Evolutionary conservation across 2,113 vertebrate genomes (phyloP).

Genomic region (Cebidichthys violaceus): DNA sequence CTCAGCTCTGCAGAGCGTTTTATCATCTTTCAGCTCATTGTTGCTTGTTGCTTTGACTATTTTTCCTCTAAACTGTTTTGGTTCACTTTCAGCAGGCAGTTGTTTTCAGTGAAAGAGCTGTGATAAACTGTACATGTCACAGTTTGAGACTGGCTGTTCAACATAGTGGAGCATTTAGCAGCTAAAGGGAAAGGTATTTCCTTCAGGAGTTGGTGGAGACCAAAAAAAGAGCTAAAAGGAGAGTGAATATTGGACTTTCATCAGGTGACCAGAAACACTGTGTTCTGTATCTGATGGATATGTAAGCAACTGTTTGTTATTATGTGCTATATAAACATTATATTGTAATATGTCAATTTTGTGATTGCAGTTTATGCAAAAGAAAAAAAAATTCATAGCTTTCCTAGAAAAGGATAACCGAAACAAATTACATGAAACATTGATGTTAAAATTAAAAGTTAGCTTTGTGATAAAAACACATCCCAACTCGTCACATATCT

Average conservation of each 20-base stretch:
- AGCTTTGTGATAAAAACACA: no score
- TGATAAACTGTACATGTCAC: background rate
- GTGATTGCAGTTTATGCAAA: background rate
- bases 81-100: background rate
- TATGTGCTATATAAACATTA: background rate
- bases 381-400: background rate
- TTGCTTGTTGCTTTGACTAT: background rate
- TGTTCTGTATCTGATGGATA: background rate
- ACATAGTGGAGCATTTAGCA: background rate
- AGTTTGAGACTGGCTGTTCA: background rate
- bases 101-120: background rate
- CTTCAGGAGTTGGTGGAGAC: background rate
- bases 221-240: background rate
- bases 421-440: no score
- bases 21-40: background rate
- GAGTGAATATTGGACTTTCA: background rate
- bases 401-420: background rate
- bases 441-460: no score
- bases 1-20: background rate
- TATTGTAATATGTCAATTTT: background rate
- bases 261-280: background rate
- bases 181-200: background rate
- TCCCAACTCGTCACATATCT: background rate
- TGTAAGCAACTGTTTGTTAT: background rate
- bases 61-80: background rate